Conservation (phyloP, 2,888 invertebrate genomes). For the Drosophila anomelani region DNA sequence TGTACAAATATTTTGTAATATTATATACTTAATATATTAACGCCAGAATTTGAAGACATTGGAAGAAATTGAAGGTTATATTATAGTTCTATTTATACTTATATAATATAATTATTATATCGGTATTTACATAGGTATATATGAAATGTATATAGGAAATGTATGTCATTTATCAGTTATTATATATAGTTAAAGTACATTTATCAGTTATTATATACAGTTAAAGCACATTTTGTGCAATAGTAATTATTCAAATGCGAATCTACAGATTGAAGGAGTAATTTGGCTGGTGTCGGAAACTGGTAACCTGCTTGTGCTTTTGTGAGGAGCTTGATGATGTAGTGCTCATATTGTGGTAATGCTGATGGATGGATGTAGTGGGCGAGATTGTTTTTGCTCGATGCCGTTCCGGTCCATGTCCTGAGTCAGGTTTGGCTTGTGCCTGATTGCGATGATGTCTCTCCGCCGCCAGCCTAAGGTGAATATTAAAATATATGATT, state of each 20-base stretch:
- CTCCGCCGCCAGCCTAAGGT: background rate
- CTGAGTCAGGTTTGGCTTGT: background rate
- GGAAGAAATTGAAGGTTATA: no score
- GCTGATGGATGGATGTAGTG: no score
- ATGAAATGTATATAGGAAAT: no score
- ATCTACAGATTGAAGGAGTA: constrained; percentile 55
- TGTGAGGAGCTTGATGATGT: background rate
- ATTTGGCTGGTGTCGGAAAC: constrained; percentile 46
- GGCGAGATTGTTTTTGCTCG: background rate
- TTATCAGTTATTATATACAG: background rate
- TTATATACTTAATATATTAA: no score
- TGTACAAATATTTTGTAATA: no score
- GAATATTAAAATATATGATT: background rate
- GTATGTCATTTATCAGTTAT: no score
- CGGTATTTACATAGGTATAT: no score
- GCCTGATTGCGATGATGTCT: background rate
- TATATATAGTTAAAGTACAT: no score
- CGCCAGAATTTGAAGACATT: no score
- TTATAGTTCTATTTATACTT: no score
- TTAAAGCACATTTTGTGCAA: background rate
- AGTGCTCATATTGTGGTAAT: background rate
- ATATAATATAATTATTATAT: no score
- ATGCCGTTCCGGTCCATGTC: background rate
- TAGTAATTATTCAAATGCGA: background rate
- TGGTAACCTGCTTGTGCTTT: constrained; percentile 31